Conservation (phyloP, 2,797 vertebrate genomes). For the Nyctalus aviator region DNA sequence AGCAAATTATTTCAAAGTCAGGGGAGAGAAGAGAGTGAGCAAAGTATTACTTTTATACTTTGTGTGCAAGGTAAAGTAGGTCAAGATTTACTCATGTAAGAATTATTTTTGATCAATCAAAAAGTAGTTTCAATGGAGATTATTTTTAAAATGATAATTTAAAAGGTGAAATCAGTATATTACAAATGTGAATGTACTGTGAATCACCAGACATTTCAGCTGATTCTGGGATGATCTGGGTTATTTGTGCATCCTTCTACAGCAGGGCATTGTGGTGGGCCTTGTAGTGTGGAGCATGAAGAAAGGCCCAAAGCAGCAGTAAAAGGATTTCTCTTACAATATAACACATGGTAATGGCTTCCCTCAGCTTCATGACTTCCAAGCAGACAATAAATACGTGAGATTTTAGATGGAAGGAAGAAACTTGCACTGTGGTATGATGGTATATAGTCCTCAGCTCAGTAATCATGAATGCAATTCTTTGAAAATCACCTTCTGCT, state of each 20-base stretch:
- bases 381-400: neutral
- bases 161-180: neutral
- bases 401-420: neutral
- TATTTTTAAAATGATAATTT: neutral
- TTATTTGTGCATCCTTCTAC: neutral
- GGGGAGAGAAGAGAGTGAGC: neutral
- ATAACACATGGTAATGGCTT: neutral
- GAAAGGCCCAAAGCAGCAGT: neutral
- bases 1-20: neutral
- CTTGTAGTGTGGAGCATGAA: neutral
- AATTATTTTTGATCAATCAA: neutral
- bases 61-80: neutral
- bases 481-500: neutral
- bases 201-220: neutral
- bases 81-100: neutral
- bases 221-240: neutral
- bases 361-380: neutral
- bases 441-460: neutral
- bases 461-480: neutral
- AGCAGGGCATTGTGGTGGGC: accelerated
- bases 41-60: neutral
- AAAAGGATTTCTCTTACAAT: neutral
- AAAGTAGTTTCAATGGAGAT: neutral
- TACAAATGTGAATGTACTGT: neutral
- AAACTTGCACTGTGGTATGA: neutral